Percentiles rank a stretch among this genome's conserved stretches.
Conservation (phyloP, 2,113 vertebrate species). For the Thermophis baileyi region DNA sequence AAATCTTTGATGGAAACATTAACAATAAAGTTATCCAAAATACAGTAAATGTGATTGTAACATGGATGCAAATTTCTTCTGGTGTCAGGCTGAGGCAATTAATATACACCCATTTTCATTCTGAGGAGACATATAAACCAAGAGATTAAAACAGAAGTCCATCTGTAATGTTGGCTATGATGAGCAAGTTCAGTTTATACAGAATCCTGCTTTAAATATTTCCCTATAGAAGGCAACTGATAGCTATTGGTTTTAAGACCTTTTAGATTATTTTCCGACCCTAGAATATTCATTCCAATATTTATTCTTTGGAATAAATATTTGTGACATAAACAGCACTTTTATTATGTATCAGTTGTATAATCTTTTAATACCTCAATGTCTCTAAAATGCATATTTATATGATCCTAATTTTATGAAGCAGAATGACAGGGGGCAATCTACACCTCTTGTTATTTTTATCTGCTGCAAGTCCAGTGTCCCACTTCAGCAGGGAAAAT, state of each 20-base stretch:
- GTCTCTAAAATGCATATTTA: not conserved
- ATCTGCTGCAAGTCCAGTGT: not conserved
- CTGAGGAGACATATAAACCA: not conserved
- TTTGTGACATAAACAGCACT: not conserved
- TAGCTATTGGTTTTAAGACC: not conserved
- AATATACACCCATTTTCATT: not conserved
- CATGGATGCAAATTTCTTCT: not conserved
- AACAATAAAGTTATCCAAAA: not conserved
- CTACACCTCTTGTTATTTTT: not conserved
- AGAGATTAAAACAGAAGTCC: not conserved
- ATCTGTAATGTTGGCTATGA: not conserved
- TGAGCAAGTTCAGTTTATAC: not conserved
- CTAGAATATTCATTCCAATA: not conserved
- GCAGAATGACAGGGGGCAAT: not conserved
- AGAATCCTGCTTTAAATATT: not conserved
- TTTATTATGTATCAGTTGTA: not conserved
- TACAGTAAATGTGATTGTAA: not conserved
- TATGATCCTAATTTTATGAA: not conserved
- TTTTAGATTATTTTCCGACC: not conserved
- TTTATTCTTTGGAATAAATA: not conserved
- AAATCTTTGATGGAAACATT: not conserved
- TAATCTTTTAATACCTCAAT: not conserved
- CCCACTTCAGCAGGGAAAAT: not conserved
- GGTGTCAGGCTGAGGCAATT: not conserved
- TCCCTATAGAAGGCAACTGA: not conserved